Evolutionary conservation across 2,888 invertebrate species (phyloP).

Genomic region (Drosophila eohydei): DNA sequence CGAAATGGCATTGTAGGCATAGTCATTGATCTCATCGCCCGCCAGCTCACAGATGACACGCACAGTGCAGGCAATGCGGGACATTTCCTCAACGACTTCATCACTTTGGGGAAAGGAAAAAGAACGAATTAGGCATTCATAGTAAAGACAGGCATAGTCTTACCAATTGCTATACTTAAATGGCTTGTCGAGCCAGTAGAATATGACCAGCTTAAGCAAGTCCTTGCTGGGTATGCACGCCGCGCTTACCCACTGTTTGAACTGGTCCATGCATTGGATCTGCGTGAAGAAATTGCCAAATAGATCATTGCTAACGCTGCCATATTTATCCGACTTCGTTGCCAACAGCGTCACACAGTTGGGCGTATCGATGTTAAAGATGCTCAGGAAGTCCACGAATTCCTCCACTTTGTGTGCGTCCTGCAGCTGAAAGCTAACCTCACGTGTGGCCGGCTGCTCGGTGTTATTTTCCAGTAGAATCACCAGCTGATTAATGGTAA

Average conservation of each 20-base stretch:
- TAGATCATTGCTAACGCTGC: slow-evolving; percentile 77
- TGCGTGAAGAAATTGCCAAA: slow-evolving; percentile 80
- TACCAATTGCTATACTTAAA: slow-evolving; percentile 84
- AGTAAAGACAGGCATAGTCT: background rate
- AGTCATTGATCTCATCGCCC: slow-evolving; percentile 87
- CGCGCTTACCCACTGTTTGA: slow-evolving; percentile 68
- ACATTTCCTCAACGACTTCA: slow-evolving; percentile 87
- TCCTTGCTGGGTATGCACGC: slow-evolving; percentile 86
- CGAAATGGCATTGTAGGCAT: slow-evolving; percentile 89
- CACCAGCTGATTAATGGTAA: slow-evolving; percentile 88
- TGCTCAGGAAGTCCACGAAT: slow-evolving; percentile 86
- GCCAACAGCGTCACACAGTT: slow-evolving; percentile 81
- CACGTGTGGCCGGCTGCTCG: slow-evolving; percentile 73
- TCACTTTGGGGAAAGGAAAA: slow-evolving; percentile 58
- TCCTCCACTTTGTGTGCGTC: slow-evolving; percentile 85
- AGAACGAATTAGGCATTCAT: background rate
- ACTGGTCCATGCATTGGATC: slow-evolving; percentile 84
- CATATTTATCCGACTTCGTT: slow-evolving; percentile 79
- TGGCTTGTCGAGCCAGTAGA: slow-evolving; percentile 89
- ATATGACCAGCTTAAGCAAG: slow-evolving; percentile 89
- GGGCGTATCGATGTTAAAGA: slow-evolving; percentile 79
- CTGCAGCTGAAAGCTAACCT: slow-evolving; percentile 87
- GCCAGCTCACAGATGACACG: slow-evolving; percentile 88
- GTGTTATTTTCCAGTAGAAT: slow-evolving; percentile 85
- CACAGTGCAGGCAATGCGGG: slow-evolving; percentile 88